Evolutionary conservation across 2,113 vertebrate genomes (phyloP).

Genomic region (Narcine bancroftii): DNA sequence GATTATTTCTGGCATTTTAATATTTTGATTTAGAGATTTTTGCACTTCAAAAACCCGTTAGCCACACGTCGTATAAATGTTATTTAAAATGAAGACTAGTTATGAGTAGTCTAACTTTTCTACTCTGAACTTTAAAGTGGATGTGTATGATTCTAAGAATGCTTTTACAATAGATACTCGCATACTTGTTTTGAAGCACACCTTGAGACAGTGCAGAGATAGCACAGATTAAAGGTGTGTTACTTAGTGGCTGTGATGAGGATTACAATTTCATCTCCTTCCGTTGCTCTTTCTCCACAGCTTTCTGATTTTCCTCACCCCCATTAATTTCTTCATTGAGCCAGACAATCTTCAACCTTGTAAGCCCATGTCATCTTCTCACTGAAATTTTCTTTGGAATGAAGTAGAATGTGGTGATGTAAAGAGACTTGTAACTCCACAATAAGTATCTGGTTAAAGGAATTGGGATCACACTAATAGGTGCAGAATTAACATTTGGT

Average conservation of each 20-base stretch:
- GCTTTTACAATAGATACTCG: neutral
- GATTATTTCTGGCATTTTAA: too few species aligned
- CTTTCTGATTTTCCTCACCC: neutral
- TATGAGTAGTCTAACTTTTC: neutral
- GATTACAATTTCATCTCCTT: neutral
- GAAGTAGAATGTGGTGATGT: too few species aligned
- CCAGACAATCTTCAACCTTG: too few species aligned
- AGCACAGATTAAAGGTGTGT: neutral
- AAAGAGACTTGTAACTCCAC: too few species aligned
- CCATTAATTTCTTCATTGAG: neutral
- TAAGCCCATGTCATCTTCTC: too few species aligned
- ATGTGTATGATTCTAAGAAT: neutral
- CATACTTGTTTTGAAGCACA: neutral
- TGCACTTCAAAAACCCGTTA: neutral
- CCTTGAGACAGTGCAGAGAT: neutral
- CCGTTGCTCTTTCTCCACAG: neutral
- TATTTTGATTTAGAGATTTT: too few species aligned
- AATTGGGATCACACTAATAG: too few species aligned
- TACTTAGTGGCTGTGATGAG: neutral
- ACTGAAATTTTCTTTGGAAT: too few species aligned
- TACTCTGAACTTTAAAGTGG: neutral
- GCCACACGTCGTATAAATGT: neutral
- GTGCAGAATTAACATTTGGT: too few species aligned
- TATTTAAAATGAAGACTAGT: neutral
- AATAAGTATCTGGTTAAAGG: too few species aligned